Evolutionary conservation across 2,797 vertebrate species (phyloP).

Genomic region (Rhincodon typus): DNA sequence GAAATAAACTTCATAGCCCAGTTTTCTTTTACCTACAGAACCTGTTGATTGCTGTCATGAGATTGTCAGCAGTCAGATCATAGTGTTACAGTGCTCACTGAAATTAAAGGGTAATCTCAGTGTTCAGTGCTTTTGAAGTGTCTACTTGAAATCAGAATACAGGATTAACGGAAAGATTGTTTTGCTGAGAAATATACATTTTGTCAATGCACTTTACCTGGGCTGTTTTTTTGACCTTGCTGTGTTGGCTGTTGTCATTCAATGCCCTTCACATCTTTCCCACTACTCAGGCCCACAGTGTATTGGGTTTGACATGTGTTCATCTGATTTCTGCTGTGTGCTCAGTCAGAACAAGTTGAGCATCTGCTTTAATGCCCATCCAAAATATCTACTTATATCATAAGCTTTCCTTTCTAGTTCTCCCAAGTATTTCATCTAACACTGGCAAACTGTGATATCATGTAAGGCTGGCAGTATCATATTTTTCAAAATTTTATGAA

Average conservation of each 20-base stretch:
- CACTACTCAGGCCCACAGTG: not conserved
- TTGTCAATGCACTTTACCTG: not conserved
- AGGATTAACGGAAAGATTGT: too few relatives aligned
- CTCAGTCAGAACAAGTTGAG: not conserved
- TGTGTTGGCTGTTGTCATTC: not conserved
- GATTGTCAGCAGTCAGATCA: not conserved
- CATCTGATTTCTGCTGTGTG: not conserved
- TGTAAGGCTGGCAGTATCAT: not conserved
- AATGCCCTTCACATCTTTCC: not conserved
- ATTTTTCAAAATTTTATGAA: not conserved
- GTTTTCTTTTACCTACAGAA: not conserved
- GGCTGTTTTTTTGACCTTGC: not conserved
- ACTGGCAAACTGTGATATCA: constrained; percentile 4
- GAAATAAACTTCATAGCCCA: not conserved
- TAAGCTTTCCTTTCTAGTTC: not conserved
- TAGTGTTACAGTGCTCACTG: not conserved
- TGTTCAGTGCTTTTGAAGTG: not conserved
- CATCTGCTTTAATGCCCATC: not conserved
- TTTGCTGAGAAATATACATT: too few relatives aligned
- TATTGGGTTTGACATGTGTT: not conserved
- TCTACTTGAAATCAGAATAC: not conserved
- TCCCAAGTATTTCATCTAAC: not conserved
- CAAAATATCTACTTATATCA: not conserved
- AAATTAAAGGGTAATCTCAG: not conserved
- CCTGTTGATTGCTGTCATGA: not conserved